Base-by-base conservation (phyloP, 1,140 invertebrate genomes). In the Cheumatopsyche charites region DNA sequence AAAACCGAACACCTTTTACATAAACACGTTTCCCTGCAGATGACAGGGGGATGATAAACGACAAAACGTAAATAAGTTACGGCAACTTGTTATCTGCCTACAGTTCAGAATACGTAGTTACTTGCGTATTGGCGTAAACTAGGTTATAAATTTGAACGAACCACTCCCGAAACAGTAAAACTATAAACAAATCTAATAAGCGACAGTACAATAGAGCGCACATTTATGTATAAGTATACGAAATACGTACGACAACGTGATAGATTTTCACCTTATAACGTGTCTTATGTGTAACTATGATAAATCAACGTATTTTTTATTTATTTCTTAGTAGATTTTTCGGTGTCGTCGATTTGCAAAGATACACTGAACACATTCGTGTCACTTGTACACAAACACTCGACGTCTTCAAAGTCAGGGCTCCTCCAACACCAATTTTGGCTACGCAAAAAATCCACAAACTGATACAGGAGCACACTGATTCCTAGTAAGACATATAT, bases 391-490 rank as follows among this genome's bases (percentile, higher is more conserved):
- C 62, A 73, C 29, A 73, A 26, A 43, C 67, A 70, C 55, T 75
- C 74, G 13, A 62, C 17, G 61, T 75, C 74, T 6, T 75, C 71
- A n/a, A 62, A 43, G 23, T 52, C 65, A 36, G 43, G 23, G 36
- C 17, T 72, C 29, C 62, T 45, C 45, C 70, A 72, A 13, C 70
- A 75, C 70, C 73, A 75, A 17, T 47, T 65, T 15, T 72, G 65
- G 21, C 43, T 62, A 7, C 71, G 62, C 19, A 75, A 36, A 25
- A 75, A 70, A 25, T 73, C 74, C 71, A 75, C 26, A 26, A 75
- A 47, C 26, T 75, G 74, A 67, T 75, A 75, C 17, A 75, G 49
- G 13, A 75, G 36, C 9, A 75, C 74, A 67, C 62, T 73, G 4
- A 71, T 43, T 23, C 74, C 74, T 21, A 75, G 47, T 55, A 75